Evolutionary conservation across 2,113 vertebrate species (phyloP).

Genomic region (Lepisosteus osseus): DNA sequence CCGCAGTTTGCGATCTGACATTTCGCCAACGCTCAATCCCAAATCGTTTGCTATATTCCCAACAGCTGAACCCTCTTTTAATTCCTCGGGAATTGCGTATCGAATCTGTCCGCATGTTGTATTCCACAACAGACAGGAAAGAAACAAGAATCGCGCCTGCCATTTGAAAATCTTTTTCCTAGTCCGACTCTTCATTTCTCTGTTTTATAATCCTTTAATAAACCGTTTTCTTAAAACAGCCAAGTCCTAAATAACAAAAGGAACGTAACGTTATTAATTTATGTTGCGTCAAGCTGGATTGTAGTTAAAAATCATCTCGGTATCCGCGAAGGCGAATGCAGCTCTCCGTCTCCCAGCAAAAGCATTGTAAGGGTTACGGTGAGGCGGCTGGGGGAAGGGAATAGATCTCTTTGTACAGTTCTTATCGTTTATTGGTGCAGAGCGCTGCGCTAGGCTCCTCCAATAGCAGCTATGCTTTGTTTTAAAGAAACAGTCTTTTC

Average conservation of each 20-base stretch:
- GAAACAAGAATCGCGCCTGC: slow-evolving; percentile 41
- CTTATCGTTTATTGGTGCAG: slow-evolving; percentile 41
- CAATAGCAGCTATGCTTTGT: slow-evolving; percentile 22
- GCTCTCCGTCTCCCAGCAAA: neutral
- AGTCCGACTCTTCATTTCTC: slow-evolving; percentile 28
- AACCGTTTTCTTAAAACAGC: neutral
- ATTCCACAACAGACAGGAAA: slow-evolving; percentile 57
- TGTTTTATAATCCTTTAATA: neutral
- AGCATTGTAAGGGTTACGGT: slow-evolving; percentile 20
- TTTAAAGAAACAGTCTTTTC: too few species aligned
- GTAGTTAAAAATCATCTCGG: neutral
- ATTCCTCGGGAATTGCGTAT: slow-evolving; percentile 64
- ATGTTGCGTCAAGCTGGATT: too few species aligned
- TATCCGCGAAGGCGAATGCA: neutral
- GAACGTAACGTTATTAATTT: too few species aligned
- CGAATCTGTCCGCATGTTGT: slow-evolving; percentile 49
- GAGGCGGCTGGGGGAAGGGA: slow-evolving; percentile 25
- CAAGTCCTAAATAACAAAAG: neutral
- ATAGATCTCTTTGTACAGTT: slow-evolving; percentile 41
- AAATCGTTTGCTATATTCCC: slow-evolving; percentile 69
- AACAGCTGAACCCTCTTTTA: slow-evolving; percentile 57
- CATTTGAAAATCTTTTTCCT: slow-evolving; percentile 45
- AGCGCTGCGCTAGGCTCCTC: slow-evolving; percentile 26
- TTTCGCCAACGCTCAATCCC: slow-evolving; percentile 50
- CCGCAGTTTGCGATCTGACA: slow-evolving; percentile 57